Evolutionary conservation across 2,113 vertebrate species (phyloP), one percentile per base, ranked within the genome.

Genomic region (Campylomormyrus tamandua): DNA sequence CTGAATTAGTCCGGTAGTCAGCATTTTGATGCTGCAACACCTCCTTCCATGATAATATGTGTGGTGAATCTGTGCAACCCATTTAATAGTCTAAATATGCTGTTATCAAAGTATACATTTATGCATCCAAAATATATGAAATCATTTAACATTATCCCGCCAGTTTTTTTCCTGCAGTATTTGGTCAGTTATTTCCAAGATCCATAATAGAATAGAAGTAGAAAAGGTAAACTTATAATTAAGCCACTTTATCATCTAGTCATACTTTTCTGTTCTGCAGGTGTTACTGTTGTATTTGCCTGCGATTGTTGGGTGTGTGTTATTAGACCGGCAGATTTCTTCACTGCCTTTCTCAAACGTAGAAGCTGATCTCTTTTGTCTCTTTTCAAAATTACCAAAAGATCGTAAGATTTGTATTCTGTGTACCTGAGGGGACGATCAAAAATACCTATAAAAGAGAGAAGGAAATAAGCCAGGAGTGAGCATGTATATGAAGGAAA

Each of bases 401-500:
- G 70, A 15, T 27, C 3, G 8, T 27, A 66, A 17, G 13, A 42
- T 39, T n/a, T 19, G 35, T 80, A 80, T 39, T 42, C 35, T 80
- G 5, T 42, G 35, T 3, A 13, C 15, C 35, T 42, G 15, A 19
- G 31, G 35, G 10, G 17, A 80, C 3, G 10, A 74, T 74, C 31
- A 35, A 17, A 80, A 80, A 19, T 17, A 42, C 31, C 31, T 35
- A 42, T 17, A 39, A 19, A 39, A 80, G 74, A 88, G 9, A 94
- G 92, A 92, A 94, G 95, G 94, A 95, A 95, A 95, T 94, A 92
- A 91, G 90, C 90, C 91, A 93, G 93, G 83, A 27, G 9, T 84
- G 45, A 84, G 39, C 8, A 5, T 84, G 0, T 94, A 94, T 94
- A 35, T 93, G 92, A 93, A 94, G 94, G 92, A 94, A 21, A 46